Evolutionary conservation across 2,797 vertebrate genomes (phyloP).

Genomic region (Poeciliopsis paucimaculata): DNA sequence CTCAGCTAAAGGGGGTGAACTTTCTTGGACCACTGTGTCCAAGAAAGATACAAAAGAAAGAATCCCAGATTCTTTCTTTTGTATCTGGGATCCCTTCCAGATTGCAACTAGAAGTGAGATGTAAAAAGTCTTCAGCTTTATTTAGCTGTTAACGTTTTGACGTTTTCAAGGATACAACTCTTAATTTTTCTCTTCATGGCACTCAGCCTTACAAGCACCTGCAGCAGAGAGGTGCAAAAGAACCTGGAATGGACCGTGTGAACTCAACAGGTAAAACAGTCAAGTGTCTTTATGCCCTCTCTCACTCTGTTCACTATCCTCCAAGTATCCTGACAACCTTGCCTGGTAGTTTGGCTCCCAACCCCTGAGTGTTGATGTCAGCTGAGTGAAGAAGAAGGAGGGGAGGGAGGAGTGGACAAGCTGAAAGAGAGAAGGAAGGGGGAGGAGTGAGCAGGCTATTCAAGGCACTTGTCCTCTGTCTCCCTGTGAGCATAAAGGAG

Average conservation of each 20-base stretch:
- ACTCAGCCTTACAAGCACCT: constrained; percentile 39
- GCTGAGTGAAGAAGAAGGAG: constrained; percentile 70
- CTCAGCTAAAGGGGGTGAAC: constrained; percentile 44
- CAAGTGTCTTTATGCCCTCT: constrained; percentile 58
- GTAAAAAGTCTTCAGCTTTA: constrained; percentile 2
- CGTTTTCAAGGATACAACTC: constrained; percentile 4
- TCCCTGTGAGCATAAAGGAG: constrained; percentile 72
- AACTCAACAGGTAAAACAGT: constrained; percentile 56
- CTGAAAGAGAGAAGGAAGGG: constrained; percentile 48
- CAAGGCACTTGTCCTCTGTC: constrained; percentile 84
- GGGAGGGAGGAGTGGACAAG: constrained; percentile 27
- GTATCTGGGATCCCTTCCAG: constrained; percentile 53
- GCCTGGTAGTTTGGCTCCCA: constrained; percentile 82
- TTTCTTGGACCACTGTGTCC: constrained; percentile 60
- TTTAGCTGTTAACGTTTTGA: constrained; percentile 17
- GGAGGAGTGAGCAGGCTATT: constrained; percentile 79
- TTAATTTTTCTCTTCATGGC: constrained; percentile 5
- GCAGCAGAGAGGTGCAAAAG: constrained; percentile 25
- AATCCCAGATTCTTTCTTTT: constrained; percentile 54
- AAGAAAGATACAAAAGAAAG: too few species aligned
- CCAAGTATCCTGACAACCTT: constrained; percentile 82
- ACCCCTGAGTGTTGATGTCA: constrained; percentile 85
- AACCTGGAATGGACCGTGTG: constrained; percentile 42
- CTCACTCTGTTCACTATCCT: constrained; percentile 69
- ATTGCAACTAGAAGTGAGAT: constrained; percentile 47